Conservation (phyloP, 2,797 vertebrate genomes). For the Kryptopterus vitreolus region DNA sequence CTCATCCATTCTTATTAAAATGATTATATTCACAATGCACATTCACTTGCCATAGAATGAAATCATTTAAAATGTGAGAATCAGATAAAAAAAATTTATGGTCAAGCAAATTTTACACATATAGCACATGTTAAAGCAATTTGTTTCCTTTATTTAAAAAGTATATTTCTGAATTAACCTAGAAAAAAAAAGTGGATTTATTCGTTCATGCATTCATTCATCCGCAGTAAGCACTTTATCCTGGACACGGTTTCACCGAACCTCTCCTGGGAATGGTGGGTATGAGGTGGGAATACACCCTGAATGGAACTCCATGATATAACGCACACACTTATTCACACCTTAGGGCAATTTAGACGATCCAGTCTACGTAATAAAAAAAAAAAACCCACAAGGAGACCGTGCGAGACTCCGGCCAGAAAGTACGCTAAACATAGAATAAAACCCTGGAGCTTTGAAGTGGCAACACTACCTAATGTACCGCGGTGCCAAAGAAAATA, state of each 20-base stretch:
- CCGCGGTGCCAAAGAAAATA: background rate
- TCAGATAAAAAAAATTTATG: background rate
- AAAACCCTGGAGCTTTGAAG: background rate
- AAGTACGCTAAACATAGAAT: background rate
- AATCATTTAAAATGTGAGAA: background rate
- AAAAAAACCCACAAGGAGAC: background rate
- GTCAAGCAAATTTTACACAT: background rate
- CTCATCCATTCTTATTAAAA: background rate
- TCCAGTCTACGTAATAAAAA: background rate
- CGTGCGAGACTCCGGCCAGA: background rate
- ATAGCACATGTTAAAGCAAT: constrained; percentile 71
- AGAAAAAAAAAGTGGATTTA: background rate
- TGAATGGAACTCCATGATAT: background rate
- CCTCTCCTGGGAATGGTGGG: background rate
- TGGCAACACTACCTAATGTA: background rate
- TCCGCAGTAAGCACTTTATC: background rate
- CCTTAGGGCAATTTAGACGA: too few relatives aligned
- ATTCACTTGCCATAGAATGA: background rate
- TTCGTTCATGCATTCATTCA: background rate
- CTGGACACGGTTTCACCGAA: background rate
- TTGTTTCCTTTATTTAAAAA: constrained; percentile 54
- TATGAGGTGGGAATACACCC: background rate
- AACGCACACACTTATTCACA: too few relatives aligned
- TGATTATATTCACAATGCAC: background rate
- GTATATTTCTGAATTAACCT: background rate